Percentiles rank a stretch among this genome's conserved stretches.
Evolutionary conservation across 2,888 invertebrate species (phyloP).

Genomic region (Drosophila mettleri): DNA sequence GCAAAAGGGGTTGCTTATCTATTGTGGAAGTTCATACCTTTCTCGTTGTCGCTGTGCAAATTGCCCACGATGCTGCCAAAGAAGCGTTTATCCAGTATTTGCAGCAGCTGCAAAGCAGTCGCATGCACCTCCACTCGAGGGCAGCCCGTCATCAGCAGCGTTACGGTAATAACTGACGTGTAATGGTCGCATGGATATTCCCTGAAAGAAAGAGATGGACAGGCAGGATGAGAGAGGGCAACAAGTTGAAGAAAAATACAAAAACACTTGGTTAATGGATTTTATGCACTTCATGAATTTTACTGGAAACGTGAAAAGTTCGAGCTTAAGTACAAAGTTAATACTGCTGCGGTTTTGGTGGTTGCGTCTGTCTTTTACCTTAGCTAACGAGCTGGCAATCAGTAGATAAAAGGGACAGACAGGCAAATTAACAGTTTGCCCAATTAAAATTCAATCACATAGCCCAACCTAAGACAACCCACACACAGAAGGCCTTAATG

Average conservation of each 20-base stretch:
- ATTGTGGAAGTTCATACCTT: slow-evolving; percentile 87
- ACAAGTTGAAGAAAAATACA: slow-evolving; percentile 11
- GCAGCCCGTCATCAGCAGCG: slow-evolving; percentile 97
- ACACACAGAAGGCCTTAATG: neutral
- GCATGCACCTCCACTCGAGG: slow-evolving; percentile 96
- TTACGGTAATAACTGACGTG: slow-evolving; percentile 98
- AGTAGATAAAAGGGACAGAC: neutral
- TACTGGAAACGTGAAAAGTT: neutral
- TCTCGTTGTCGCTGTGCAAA: slow-evolving; percentile 89
- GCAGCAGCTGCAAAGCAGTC: slow-evolving; percentile 96
- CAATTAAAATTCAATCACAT: slow-evolving; percentile 38
- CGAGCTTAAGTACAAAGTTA: slow-evolving; percentile 4
- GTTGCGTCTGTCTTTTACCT: neutral
- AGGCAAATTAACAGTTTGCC: slow-evolving; percentile 17
- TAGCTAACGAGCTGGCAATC: neutral
- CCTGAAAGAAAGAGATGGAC: slow-evolving; percentile 85
- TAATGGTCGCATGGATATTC: slow-evolving; percentile 99
- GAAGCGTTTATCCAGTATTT: slow-evolving; percentile 97
- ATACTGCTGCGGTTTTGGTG: slow-evolving; percentile 5
- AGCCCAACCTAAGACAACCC: neutral
- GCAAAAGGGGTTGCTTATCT: neutral
- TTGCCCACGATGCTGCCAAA: slow-evolving; percentile 90
- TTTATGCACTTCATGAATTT: neutral
- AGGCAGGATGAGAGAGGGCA: slow-evolving; percentile 50
- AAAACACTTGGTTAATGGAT: slow-evolving; percentile 14